A percentile compares a stretch with the other conserved stretches of the same genome.
Conservation (phyloP, 1,140 invertebrate species). For the Mya arenaria region DNA sequence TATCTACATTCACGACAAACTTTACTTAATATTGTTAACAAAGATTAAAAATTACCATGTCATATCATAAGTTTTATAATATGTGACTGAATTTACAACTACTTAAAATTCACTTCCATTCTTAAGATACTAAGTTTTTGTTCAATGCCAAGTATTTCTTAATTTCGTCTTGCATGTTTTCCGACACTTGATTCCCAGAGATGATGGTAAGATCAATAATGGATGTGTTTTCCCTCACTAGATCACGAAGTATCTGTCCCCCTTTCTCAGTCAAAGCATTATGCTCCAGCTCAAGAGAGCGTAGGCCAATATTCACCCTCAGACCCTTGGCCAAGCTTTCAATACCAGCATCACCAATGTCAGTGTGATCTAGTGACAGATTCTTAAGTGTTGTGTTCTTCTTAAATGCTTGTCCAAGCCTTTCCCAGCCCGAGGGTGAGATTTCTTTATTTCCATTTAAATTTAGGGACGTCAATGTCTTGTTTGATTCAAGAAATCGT, state of each 20-base stretch:
- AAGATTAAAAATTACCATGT: too few relatives aligned
- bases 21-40: too few relatives aligned
- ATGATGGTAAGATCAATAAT: constrained; percentile 66
- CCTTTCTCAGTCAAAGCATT: constrained; percentile 61
- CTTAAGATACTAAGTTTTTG: too few relatives aligned
- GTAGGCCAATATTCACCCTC: constrained; percentile 60
- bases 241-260: constrained; percentile 58
- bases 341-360: constrained; percentile 63
- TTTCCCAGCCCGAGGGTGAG: constrained; percentile 61
- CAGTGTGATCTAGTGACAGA: constrained; percentile 63
- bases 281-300: constrained; percentile 62
- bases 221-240: constrained; percentile 65
- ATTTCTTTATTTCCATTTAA: constrained; percentile 63
- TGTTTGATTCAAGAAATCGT: constrained; percentile 49
- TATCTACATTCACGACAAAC: too few relatives aligned
- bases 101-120: too few relatives aligned
- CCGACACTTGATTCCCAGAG: constrained; percentile 64
- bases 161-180: constrained; percentile 58
- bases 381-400: constrained; percentile 63
- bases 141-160: constrained; percentile 64
- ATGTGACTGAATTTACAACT: too few relatives aligned
- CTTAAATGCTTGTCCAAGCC: constrained; percentile 61
- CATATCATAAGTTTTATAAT: too few relatives aligned
- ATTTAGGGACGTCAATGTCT: constrained; percentile 61
- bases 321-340: constrained; percentile 57